Evolutionary conservation across 37 sponge, comb jelly and placozoan genomes (phyloP).

Genomic region (Amphimedon queenslandica): DNA sequence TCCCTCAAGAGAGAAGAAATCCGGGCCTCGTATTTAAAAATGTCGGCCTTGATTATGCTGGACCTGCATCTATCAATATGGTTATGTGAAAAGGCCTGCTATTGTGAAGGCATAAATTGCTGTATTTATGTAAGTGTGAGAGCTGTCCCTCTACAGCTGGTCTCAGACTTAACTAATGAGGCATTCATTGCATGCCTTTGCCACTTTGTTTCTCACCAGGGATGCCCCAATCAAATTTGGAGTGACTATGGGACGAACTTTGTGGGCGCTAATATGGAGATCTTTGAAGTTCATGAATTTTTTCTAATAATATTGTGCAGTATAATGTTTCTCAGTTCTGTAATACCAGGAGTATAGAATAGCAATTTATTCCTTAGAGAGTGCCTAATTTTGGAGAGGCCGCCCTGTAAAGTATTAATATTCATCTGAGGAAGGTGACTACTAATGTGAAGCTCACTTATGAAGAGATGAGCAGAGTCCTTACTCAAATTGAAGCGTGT

Average conservation of each 20-base stretch:
- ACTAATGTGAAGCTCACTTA: slow-evolving; percentile 10
- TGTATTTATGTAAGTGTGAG: slow-evolving; percentile 30
- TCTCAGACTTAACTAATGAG: slow-evolving; percentile 18
- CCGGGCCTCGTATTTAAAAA: slow-evolving; percentile 18
- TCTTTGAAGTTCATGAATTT: slow-evolving; percentile 7
- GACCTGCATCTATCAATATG: slow-evolving; percentile 28
- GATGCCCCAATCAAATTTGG: slow-evolving; percentile 22
- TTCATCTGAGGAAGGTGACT: slow-evolving; percentile 7
- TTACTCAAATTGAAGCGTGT: slow-evolving; percentile 31
- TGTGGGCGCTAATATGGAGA: slow-evolving; percentile 25
- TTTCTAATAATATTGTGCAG: not conserved
- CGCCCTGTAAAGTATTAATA: slow-evolving; percentile 17
- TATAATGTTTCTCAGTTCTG: not conserved
- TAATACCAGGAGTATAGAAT: not conserved
- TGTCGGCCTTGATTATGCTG: slow-evolving; percentile 39
- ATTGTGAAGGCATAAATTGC: slow-evolving; percentile 18
- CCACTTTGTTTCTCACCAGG: slow-evolving; percentile 16
- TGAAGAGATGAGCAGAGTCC: slow-evolving; percentile 19
- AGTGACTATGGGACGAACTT: slow-evolving; percentile 37
- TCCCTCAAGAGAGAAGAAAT: slow-evolving; percentile 15
- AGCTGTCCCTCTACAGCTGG: slow-evolving; percentile 22
- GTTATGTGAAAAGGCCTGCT: slow-evolving; percentile 14
- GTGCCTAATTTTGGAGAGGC: slow-evolving; percentile 21
- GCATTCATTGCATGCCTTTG: slow-evolving; percentile 21
- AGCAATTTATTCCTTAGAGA: slow-evolving; percentile 28